Percentiles rank a stretch among this genome's conserved stretches.
Evolutionary conservation across 2,113 vertebrate genomes (phyloP).

Genomic region (Indicator maculatus): DNA sequence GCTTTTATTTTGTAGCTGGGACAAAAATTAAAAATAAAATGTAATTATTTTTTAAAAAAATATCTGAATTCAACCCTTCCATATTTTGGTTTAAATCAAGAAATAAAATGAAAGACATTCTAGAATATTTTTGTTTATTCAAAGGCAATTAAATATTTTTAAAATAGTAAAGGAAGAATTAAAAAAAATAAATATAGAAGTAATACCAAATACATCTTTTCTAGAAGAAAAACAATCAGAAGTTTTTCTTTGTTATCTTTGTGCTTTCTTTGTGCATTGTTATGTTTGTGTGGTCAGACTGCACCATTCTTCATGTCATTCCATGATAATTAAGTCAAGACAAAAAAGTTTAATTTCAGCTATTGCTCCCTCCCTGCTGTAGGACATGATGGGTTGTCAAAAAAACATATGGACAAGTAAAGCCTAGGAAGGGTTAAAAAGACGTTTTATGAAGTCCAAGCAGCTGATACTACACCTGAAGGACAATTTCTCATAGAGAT

Average conservation of each 20-base stretch:
- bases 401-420: neutral
- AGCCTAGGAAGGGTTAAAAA: neutral
- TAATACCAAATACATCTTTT: neutral
- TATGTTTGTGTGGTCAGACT: neutral
- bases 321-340: neutral
- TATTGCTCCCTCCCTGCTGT: neutral
- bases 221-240: neutral
- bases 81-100: neutral
- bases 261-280: neutral
- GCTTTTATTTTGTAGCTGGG: neutral
- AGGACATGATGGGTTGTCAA: neutral
- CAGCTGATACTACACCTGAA: neutral
- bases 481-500: neutral
- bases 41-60: neutral
- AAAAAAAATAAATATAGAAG: neutral
- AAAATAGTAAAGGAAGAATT: neutral
- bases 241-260: neutral
- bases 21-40: neutral
- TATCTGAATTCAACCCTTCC: neutral
- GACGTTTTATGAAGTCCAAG: neutral
- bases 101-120: neutral
- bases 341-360: neutral
- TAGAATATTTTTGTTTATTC: neutral
- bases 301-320: neutral
- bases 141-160: neutral